Evolutionary conservation across 1,140 invertebrate genomes (phyloP), one percentile per base, ranked within the genome.

Genomic region (Atopsyche davidsoni): DNA sequence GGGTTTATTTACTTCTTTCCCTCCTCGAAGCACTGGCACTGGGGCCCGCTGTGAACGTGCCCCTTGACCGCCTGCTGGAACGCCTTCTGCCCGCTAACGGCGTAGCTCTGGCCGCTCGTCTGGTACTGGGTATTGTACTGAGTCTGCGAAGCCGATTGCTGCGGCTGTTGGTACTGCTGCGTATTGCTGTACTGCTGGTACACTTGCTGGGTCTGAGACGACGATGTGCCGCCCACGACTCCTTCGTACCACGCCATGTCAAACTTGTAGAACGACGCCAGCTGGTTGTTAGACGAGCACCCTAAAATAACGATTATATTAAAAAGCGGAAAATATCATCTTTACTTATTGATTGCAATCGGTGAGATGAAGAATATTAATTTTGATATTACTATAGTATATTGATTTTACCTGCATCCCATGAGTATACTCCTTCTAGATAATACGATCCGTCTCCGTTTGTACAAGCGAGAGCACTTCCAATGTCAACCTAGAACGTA

Each of bases 381-480:
- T 14, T 6, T 38, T 38, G 6, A 38, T 14, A 7, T 13, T 10
- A 10, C 13, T 9, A 7, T 38, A 22, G 18, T 41, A 41, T 14
- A 16, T 22, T 14, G 3, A 41, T 22, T 41, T 24, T 49, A 63
- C 82, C 83, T 11, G 82, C 80, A 51, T 88, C 86, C 71, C 81
- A 85, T 28, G 80, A 82, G 65, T 83, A 87, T 55, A 89, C 71
- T 39, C 86, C 87, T 54, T 78, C 71, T n/a, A 90, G 69, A 10
- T 80, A 79, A 53, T 83, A 86, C 51, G 69, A 72, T 3, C 79
- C 81, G 42, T 85, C 75, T 10, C 79, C 79, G n/a, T 75, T 77
- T 4, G 80, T 78, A 62, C 87, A 90, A 10, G 84, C 86, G 11
- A 90, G 65, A 2, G 87, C 86, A 55, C 85, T 83, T 16, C 87